phyloP scores from a whole-genome alignment of 2,797 vertebrate species.

The Smutsia gigantea region DNA sequence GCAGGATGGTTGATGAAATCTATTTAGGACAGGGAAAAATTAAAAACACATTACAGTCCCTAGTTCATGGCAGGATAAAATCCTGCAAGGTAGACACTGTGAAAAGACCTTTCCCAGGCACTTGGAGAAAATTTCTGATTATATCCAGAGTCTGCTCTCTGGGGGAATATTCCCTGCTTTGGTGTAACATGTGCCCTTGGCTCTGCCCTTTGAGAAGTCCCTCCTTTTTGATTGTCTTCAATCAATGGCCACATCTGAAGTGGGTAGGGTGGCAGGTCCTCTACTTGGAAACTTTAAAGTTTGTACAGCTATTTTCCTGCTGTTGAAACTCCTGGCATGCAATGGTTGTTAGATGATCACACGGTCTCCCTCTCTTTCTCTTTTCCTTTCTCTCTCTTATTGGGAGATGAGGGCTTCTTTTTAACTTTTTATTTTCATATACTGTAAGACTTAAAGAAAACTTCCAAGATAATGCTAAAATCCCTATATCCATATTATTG shows the following conservation, averaged over 20 bases:
- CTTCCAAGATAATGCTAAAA: neutral
- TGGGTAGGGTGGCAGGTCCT: neutral
- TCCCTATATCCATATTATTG: neutral
- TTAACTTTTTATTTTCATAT: neutral
- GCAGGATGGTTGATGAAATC: neutral
- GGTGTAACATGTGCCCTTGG: neutral
- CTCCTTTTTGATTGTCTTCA: neutral
- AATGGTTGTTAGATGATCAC: neutral
- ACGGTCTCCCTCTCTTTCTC: too few species aligned
- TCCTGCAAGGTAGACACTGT: rapidly evolving
- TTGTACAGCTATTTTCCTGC: neutral
- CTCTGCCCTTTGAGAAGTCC: neutral
- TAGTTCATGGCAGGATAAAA: neutral
- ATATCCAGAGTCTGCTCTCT: neutral
- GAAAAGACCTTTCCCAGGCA: neutral
- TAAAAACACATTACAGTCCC: neutral
- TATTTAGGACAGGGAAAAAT: neutral
- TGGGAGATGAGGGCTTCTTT: too few species aligned
- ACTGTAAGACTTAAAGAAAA: neutral
- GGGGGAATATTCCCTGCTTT: neutral
- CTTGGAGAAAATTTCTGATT: neutral
- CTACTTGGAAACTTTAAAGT: neutral
- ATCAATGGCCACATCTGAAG: neutral
- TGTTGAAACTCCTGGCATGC: neutral
- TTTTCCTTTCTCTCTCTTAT: neutral